Evolutionary conservation across 2,888 invertebrate genomes (phyloP), one percentile per base, ranked within the genome.

Genomic region (Teleogryllus oceanicus): DNA sequence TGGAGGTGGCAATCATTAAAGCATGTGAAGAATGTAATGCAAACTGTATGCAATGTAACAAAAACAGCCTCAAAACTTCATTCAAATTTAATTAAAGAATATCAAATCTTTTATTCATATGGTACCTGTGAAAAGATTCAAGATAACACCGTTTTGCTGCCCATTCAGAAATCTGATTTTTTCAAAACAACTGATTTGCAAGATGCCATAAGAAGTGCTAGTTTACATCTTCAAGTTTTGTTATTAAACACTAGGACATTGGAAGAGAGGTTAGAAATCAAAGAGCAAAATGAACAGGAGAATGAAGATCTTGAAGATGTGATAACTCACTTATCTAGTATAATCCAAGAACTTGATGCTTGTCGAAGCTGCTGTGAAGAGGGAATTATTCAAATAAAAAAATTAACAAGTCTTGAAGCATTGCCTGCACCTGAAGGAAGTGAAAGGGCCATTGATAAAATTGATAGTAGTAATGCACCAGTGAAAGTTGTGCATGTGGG

Each of bases 281-380:
- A 24, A 21, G 77, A 77, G 50, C 18, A 50, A 16, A 49, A 13
- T 49, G 49, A 2, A 18, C 18, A 18, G 11, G 77, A 77, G 37
- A 75, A 75, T 75, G 74, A 20, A 20, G 76, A 76, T 21, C 18
- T 77, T 11, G 49, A 49, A 77, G 77, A 77, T 13, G 18, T 77
- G 18, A 16, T 49, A n/a, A 16, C 49, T 49, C n/a, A 24, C 18
- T 77, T 77, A 5, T n/a, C 24, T 11, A 18, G n/a, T 50, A 77
- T 77, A n/a, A n/a, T 77, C 10, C 24, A 77, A 49, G 77, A 77
- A 50, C 20, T 77, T 8, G 77, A 77, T 5, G 49, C 49, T 18
- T 77, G 77, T 50, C 37, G 50, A 50, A 49, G 49, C 49, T 77
- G 77, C n/a, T 77, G 49, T 77, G 77, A 77, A 50, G 49, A 77